phyloP scores from a whole-genome alignment of 2,888 invertebrate species.

The Rhaphigaster nebulosa region DNA sequence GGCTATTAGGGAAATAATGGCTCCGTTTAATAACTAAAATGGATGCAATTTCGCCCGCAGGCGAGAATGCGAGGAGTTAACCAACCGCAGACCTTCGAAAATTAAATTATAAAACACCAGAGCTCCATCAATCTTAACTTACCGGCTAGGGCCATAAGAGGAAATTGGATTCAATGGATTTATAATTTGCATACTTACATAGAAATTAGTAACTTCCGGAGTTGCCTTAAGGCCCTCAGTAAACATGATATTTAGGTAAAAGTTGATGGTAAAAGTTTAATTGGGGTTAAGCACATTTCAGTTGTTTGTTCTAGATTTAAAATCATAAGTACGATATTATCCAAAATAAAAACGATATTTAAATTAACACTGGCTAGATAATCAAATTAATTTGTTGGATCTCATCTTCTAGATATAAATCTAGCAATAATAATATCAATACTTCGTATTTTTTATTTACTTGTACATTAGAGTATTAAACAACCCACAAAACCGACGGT shows the following conservation, averaged over 20 bases:
- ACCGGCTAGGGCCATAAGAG: background rate
- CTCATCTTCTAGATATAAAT: too few species aligned
- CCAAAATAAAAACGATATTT: too few species aligned
- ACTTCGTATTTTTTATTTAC: too few species aligned
- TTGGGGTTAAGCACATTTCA: background rate
- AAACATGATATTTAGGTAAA: background rate
- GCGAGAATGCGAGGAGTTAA: background rate
- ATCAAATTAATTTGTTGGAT: too few species aligned
- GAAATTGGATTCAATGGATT: background rate
- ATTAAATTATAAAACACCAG: slow-evolving; percentile 35
- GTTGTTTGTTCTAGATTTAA: background rate
- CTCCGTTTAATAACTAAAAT: slow-evolving; percentile 22
- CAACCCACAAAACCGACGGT: too few species aligned
- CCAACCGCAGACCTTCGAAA: background rate
- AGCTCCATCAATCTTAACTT: slow-evolving; percentile 23
- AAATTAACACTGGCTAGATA: too few species aligned
- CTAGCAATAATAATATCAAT: too few species aligned
- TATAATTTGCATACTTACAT: background rate
- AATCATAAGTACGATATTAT: too few species aligned
- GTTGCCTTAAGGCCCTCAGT: background rate
- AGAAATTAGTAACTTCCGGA: background rate
- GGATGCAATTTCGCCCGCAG: background rate
- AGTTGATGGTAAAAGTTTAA: background rate
- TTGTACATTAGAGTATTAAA: too few species aligned
- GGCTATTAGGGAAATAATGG: slow-evolving; percentile 39